Evolutionary conservation across 2,113 vertebrate genomes (phyloP).

Genomic region (Rhodinocichla rosea): DNA sequence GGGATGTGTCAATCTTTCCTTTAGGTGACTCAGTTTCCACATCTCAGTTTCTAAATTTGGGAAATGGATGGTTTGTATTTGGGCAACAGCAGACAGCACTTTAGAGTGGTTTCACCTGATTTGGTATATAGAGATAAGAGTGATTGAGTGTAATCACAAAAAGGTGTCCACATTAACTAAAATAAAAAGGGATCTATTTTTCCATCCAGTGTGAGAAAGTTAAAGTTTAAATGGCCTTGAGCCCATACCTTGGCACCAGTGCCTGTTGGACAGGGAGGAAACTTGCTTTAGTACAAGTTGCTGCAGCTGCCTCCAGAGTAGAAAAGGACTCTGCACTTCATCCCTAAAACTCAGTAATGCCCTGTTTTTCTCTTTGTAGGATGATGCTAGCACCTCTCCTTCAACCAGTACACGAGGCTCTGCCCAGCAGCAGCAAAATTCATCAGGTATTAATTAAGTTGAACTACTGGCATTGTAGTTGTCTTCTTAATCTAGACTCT

Average conservation of each 20-base stretch:
- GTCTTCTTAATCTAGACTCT: background rate
- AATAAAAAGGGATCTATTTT: background rate
- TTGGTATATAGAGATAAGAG: background rate
- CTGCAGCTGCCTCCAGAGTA: background rate
- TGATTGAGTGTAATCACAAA: background rate
- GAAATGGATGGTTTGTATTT: background rate
- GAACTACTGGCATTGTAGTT: background rate
- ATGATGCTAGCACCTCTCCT: conserved; percentile 87
- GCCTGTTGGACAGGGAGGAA: background rate
- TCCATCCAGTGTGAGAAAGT: background rate
- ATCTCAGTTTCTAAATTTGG: background rate
- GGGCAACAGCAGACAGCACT: background rate
- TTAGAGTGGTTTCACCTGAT: background rate
- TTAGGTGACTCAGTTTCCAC: background rate
- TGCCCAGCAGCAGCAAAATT: conserved; percentile 87
- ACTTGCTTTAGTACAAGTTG: background rate
- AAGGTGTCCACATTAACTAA: background rate
- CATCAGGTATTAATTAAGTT: conserved; percentile 76
- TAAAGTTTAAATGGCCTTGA: background rate
- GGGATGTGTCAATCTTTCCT: background rate
- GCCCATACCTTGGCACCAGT: background rate
- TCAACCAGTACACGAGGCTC: conserved; percentile 82
- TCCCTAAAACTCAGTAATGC: background rate
- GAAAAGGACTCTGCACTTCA: background rate
- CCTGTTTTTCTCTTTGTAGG: conserved; percentile 71